These are phyloP conservation scores for Drosophila engyochracea DNA, from an alignment of 2,888 invertebrate genomes.

Conservation along the genomic window DNA sequence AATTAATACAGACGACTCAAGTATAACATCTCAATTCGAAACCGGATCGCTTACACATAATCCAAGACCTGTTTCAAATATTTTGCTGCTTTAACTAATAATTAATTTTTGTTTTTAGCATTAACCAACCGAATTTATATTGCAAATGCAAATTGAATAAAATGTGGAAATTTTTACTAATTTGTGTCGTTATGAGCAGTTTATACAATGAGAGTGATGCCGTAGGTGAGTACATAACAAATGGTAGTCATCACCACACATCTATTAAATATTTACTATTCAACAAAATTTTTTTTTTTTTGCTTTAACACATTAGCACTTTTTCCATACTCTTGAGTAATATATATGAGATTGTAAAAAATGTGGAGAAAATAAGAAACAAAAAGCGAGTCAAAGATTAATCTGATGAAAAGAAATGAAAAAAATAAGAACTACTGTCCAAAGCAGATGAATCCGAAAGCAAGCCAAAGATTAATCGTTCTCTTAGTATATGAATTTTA, in stretches of 20 bases:
- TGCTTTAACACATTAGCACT: not conserved
- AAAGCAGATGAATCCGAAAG: not conserved
- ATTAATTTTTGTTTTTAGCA: slow-evolving; percentile 23
- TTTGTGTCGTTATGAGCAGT: slow-evolving; percentile 75
- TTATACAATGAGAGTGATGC: slow-evolving; percentile 69
- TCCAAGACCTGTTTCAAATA: slow-evolving; percentile 49
- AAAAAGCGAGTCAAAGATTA: not conserved
- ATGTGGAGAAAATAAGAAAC: not conserved
- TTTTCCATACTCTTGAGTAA: not conserved
- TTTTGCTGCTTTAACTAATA: not conserved
- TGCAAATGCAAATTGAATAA: slow-evolving; percentile 54
- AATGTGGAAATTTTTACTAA: slow-evolving; percentile 81
- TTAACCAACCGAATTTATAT: slow-evolving; percentile 37
- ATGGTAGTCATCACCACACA: not conserved
- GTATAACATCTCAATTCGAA: slow-evolving; percentile 18
- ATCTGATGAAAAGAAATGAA: not conserved
- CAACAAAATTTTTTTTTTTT: not conserved
- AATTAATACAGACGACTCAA: slow-evolving; percentile 30
- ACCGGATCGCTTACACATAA: slow-evolving; percentile 43
- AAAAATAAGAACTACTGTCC: not conserved
- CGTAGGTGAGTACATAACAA: slow-evolving; percentile 60
- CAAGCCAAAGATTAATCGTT: not conserved
- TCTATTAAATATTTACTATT: not conserved
- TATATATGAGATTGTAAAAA: not conserved
- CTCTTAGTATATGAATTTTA: not conserved